Evolutionary conservation across 2,113 vertebrate genomes (phyloP).

Genomic region (Triplophysa tibetana): DNA sequence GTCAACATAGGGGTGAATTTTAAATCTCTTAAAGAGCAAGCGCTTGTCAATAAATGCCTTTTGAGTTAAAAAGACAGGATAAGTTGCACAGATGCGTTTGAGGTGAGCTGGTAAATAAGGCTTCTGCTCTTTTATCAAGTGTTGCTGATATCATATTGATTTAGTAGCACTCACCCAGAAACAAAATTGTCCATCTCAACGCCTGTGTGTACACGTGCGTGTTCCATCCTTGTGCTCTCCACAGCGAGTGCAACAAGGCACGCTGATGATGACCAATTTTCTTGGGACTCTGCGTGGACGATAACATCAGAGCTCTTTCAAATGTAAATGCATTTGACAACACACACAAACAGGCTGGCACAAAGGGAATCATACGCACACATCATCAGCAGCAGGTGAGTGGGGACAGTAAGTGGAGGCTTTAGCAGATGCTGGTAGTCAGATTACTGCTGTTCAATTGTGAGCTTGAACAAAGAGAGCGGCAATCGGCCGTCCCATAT

Average conservation of each 20-base stretch:
- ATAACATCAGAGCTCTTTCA: slow-evolving; percentile 37
- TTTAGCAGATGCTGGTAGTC: slow-evolving; percentile 41
- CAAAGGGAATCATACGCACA: slow-evolving; percentile 12
- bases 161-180: slow-evolving; percentile 3
- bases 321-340: slow-evolving; percentile 43
- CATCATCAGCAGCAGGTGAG: slow-evolving; percentile 30
- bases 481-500: slow-evolving; percentile 20
- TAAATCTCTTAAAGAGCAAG: not conserved
- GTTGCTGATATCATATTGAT: slow-evolving; percentile 42
- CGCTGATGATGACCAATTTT: slow-evolving; percentile 44
- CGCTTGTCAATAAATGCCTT: not conserved
- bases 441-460: slow-evolving; percentile 46
- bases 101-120: not conserved
- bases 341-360: slow-evolving; percentile 11
- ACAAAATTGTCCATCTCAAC: not conserved
- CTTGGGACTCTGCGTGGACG: slow-evolving; percentile 32
- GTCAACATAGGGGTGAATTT: not conserved
- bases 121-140: not conserved
- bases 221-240: not conserved
- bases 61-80: not conserved
- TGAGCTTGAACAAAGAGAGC: slow-evolving; percentile 20
- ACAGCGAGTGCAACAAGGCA: slow-evolving; percentile 31
- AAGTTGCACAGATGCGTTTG: not conserved
- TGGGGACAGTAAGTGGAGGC: slow-evolving; percentile 21
- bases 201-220: slow-evolving; percentile 4